Conservation (phyloP, 64 coral and sea anemone species). For the Exaiptasia diaphana region DNA sequence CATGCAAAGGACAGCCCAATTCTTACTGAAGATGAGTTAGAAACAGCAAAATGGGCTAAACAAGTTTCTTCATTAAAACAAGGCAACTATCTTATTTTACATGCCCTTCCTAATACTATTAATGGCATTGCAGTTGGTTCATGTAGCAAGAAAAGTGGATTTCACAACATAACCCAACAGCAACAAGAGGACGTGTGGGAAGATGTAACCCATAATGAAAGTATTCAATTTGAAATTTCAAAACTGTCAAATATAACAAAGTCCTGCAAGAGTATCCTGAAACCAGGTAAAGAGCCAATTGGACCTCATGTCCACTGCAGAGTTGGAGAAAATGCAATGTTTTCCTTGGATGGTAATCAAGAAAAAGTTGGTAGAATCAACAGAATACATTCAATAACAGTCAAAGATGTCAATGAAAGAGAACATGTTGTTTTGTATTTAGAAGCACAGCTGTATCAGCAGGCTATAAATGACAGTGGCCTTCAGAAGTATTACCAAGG, state of each 20-base stretch:
- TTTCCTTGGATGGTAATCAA: conserved; percentile 1
- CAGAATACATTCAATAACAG: conserved; percentile 38
- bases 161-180: conserved; percentile 27
- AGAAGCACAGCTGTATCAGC: conserved; percentile 48
- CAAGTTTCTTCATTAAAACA: conserved; percentile 42
- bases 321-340: conserved; percentile 49
- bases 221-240: not conserved
- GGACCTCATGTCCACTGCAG: conserved; percentile 32
- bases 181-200: conserved; percentile 25
- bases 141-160: not conserved
- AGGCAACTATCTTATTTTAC: conserved; percentile 19
- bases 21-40: conserved; percentile 26
- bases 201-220: conserved; percentile 16
- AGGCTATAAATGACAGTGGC: conserved; percentile 42
- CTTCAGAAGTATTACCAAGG: conserved; percentile 30
- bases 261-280: conserved; percentile 18
- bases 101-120: conserved; percentile 6
- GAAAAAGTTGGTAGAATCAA: conserved; percentile 52
- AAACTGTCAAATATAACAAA: not conserved
- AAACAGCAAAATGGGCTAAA: conserved; percentile 14
- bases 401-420: conserved; percentile 11
- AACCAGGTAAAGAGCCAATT: conserved; percentile 24
- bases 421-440: conserved; percentile 49
- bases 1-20: not conserved
- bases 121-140: conserved; percentile 45